Evolutionary conservation across 2,797 vertebrate genomes (phyloP).

Genomic region (Lithobates sylvaticus): DNA sequence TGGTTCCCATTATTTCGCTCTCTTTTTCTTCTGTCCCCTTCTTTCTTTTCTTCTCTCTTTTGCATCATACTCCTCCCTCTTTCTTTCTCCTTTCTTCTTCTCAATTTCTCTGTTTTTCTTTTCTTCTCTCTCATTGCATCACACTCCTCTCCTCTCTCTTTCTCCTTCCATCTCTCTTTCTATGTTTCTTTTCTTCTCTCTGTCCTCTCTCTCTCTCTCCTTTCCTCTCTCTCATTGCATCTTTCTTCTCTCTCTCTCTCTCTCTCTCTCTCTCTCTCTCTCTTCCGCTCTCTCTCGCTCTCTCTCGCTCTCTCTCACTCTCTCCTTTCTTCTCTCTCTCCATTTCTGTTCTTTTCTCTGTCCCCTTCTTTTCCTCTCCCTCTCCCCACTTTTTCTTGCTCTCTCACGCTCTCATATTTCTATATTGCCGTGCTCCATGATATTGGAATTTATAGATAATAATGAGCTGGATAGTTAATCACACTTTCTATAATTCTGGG

Average conservation of each 20-base stretch:
- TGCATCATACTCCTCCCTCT: not conserved
- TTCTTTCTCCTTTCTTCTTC: not conserved
- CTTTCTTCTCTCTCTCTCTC: not conserved
- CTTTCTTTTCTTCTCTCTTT: not conserved
- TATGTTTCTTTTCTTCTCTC: no score
- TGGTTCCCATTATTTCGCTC: not conserved
- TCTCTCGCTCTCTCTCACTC: not conserved
- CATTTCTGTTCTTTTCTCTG: no score
- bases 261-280: not conserved
- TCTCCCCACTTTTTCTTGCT: no score
- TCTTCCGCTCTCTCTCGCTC: not conserved
- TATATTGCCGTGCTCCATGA: not conserved
- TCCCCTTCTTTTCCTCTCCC: no score
- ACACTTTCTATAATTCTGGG: not conserved
- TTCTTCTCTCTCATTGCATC: no score
- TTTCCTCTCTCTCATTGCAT: no score
- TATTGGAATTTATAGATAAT: not conserved
- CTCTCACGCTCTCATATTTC: no score
- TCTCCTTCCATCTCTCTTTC: not conserved
- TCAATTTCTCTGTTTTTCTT: no score
- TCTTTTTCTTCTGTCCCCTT: not conserved
- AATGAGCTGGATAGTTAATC: slow-evolving; percentile 15
- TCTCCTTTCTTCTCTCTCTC: no score
- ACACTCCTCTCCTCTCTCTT: not conserved
- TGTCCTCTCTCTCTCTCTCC: no score